Conservation (phyloP, 2,888 invertebrate genomes). For the Tridacna gigas region DNA sequence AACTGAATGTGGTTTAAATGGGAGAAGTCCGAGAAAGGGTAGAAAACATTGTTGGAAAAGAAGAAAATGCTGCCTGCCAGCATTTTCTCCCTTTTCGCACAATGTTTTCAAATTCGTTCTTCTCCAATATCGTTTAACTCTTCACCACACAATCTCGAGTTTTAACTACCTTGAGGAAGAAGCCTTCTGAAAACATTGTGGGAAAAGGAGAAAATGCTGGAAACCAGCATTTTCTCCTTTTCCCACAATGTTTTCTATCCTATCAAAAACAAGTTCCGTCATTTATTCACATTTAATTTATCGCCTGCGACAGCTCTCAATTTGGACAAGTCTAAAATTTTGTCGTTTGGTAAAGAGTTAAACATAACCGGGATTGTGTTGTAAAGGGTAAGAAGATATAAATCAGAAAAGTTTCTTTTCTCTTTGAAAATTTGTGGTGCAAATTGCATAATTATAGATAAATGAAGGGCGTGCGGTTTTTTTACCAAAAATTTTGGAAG, state of each 20-base stretch:
- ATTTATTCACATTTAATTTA: too few relatives aligned
- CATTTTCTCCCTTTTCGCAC: not conserved
- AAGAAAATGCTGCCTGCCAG: not conserved
- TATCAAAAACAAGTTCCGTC: not conserved
- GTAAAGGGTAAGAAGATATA: too few relatives aligned
- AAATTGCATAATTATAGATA: not conserved
- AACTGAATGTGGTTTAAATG: not conserved
- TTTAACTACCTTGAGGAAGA: not conserved
- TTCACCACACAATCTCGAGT: not conserved
- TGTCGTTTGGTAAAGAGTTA: not conserved
- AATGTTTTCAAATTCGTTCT: not conserved
- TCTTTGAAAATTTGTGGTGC: not conserved
- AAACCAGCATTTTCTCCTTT: not conserved
- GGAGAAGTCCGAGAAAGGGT: not conserved
- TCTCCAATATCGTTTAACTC: not conserved
- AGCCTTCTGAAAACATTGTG: not conserved
- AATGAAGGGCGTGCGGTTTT: not conserved
- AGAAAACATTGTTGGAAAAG: not conserved
- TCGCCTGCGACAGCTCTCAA: not conserved
- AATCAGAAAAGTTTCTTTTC: too few relatives aligned
- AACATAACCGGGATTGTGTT: too few relatives aligned
- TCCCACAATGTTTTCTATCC: not conserved
- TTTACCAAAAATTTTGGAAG: not conserved
- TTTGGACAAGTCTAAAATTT: not conserved
- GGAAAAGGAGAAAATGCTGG: not conserved